Base-by-base conservation (phyloP, 2,797 vertebrate genomes). In the Ciconia nigra region DNA sequence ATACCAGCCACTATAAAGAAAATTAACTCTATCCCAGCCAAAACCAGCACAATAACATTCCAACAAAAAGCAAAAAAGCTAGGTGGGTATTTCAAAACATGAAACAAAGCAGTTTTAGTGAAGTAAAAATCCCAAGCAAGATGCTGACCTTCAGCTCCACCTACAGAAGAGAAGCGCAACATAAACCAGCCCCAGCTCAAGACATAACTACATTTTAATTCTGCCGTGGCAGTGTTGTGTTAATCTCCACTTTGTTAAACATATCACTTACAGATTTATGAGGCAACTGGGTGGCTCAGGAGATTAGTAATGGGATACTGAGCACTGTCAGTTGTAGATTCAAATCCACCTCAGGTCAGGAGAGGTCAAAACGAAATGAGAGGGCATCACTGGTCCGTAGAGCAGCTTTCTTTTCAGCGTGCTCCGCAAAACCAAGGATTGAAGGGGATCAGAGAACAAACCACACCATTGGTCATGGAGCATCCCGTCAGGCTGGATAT, bases 241-340 rank as follows among this genome's bases (percentile, higher is more conserved):
- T 94, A 72, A 94, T 93, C 94, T 59, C 47, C 6, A 42, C 91
- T 72, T 51, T 44, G 72, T 71, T 80, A 85, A 88, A 91, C 44
- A 3, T 9, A 29, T 78, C 74, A 5, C 55, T 93, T 74, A 57
- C 79, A 90, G 93, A 77, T 82, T 87, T 72, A 29, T 33, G 89
- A 76, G 84, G 79, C 66, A 82, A 87, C 37, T 58, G 89, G 83
- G 81, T 28, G 73, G 70, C 81, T 95, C 73, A n/a, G 90, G 41
- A 57, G 92, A 90, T 97, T 84, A 92, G 93, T 66, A 89, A 95
- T 4, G 37, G 92, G 87, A 95, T 93, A 51, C 70, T 7, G 62
- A 93, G 83, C 70, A 15, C 67, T 82, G 74, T 16, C 86, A 84
- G 52, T 70, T 14, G 16, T 11, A 58, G 58, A 87, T 57, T 31